A percentile compares a stretch with the other conserved stretches of the same genome.
These are phyloP conservation scores for Mimumesa dahlbomi DNA, from an alignment of 2,888 invertebrate genomes.

Conservation along the genomic window DNA sequence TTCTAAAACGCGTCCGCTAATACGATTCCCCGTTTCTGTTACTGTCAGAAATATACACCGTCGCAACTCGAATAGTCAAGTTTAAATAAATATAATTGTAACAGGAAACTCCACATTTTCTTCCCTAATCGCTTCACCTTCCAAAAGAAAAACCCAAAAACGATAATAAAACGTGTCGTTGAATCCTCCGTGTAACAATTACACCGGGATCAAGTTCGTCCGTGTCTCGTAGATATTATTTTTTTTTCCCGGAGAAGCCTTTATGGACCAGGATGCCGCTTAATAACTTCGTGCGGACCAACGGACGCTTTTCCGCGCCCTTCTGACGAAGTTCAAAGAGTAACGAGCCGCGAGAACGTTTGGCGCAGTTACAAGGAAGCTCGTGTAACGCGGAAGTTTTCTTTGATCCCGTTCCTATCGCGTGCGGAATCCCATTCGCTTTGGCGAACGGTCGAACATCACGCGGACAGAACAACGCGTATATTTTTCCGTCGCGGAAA, in stretches of 20 bases:
- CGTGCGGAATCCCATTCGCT: slow-evolving; percentile 37
- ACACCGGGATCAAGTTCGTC: too few species aligned
- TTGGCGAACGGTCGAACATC: slow-evolving; percentile 41
- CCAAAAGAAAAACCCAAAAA: too few species aligned
- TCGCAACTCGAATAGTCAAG: too few species aligned
- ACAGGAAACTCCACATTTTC: too few species aligned
- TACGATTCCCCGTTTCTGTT: too few species aligned
- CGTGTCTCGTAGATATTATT: background rate
- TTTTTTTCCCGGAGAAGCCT: too few species aligned
- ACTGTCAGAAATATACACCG: background rate
- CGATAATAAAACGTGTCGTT: too few species aligned
- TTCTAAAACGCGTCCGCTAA: too few species aligned
- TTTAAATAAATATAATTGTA: too few species aligned
- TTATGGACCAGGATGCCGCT: background rate
- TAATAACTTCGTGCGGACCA: slow-evolving; percentile 14
- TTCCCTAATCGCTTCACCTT: too few species aligned
- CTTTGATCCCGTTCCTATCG: slow-evolving; percentile 36
- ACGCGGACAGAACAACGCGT: slow-evolving; percentile 9
- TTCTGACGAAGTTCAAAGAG: slow-evolving; percentile 48
- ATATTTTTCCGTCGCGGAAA: slow-evolving; percentile 16
- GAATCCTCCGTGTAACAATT: too few species aligned
- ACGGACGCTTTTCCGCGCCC: slow-evolving; percentile 42
- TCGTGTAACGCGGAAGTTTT: slow-evolving; percentile 23
- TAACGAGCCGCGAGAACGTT: slow-evolving; percentile 51
- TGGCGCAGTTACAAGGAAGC: slow-evolving; percentile 19